Evolutionary conservation across 2,888 invertebrate species (phyloP).

Genomic region (Danaus chrysippus): DNA sequence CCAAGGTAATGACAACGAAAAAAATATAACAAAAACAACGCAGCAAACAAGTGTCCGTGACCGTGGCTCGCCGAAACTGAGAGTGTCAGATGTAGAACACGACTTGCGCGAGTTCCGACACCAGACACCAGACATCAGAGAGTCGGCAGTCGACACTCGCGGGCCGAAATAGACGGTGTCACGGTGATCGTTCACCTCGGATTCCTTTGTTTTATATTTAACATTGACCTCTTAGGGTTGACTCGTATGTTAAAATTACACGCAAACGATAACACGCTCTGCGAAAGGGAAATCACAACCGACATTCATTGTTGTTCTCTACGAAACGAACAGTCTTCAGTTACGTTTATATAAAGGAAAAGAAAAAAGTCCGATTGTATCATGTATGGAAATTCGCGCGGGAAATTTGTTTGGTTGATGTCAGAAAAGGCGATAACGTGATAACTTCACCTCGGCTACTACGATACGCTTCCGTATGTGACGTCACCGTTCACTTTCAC

Average conservation of each 20-base stretch:
- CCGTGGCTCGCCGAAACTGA: constrained; percentile 63
- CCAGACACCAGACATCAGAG: constrained; percentile 16
- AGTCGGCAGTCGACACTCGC: constrained; percentile 27
- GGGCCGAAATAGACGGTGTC: constrained; percentile 24
- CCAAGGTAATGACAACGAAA: constrained; percentile 20
- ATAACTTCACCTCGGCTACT: constrained; percentile 61
- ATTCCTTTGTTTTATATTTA: constrained; percentile 29
- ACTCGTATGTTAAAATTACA: constrained; percentile 10
- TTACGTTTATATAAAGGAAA: too few species aligned
- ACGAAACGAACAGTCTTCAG: too few species aligned
- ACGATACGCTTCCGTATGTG: constrained; percentile 62
- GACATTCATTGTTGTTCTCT: too few species aligned
- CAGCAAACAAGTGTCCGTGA: constrained; percentile 56
- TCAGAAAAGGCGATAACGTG: constrained; percentile 54
- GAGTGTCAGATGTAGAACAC: constrained; percentile 59
- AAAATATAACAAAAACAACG: constrained; percentile 34
- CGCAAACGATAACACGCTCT: neutral
- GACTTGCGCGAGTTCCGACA: constrained; percentile 40
- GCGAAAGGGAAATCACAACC: too few species aligned
- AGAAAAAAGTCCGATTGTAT: too few species aligned
- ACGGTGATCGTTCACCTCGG: constrained; percentile 23
- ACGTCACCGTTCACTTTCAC: constrained; percentile 72
- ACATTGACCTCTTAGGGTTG: constrained; percentile 27
- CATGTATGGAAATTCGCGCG: too few species aligned
- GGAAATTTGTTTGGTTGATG: neutral